Evolutionary conservation across 2,113 vertebrate genomes (phyloP).

Genomic region (Formicarius rufipectus): DNA sequence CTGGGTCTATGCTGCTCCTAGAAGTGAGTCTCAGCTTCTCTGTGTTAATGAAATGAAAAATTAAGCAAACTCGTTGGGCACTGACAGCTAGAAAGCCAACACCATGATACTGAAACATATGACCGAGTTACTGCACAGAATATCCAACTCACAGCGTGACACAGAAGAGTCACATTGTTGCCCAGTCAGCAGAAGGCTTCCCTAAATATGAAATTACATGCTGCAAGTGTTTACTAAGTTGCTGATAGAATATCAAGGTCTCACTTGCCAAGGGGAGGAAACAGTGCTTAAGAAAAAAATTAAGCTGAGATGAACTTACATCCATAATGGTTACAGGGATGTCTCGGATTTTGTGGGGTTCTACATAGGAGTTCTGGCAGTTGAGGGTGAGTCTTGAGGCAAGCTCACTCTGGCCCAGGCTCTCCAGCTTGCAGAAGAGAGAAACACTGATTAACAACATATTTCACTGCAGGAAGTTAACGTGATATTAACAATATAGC

Average conservation of each 20-base stretch:
- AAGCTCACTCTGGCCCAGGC: constrained; percentile 91
- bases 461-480: background rate
- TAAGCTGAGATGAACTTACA: constrained; percentile 73
- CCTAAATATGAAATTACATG: background rate
- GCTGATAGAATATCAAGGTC: background rate
- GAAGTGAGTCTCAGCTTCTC: background rate
- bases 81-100: background rate
- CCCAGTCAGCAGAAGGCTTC: background rate
- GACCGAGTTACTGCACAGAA: background rate
- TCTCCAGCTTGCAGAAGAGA: constrained; percentile 85
- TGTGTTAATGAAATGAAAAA: background rate
- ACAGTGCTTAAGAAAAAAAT: background rate
- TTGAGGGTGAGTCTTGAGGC: constrained; percentile 96
- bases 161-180: background rate
- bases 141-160: background rate
- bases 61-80: background rate
- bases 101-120: fast-evolving
- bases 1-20: background rate
- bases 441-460: constrained; percentile 11
- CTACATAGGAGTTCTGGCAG: constrained; percentile 98
- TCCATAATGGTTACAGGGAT: constrained; percentile 95
- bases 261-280: background rate
- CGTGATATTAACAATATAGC: background rate
- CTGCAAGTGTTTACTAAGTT: background rate
- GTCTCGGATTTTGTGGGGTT: constrained; percentile 97